Evolutionary conservation across 2,797 vertebrate genomes (phyloP), one percentile per base, ranked within the genome.

Genomic region (Coilia nasus): DNA sequence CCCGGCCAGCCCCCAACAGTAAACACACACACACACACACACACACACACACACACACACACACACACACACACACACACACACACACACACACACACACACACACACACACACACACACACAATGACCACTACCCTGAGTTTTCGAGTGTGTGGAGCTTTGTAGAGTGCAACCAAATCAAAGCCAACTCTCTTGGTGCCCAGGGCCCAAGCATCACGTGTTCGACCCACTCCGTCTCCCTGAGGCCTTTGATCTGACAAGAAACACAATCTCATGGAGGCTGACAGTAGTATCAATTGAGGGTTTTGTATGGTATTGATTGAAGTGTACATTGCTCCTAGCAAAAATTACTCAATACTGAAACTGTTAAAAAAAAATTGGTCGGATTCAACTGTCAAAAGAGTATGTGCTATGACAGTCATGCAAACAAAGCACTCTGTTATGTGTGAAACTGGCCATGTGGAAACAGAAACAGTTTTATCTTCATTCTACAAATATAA

Each of bases 1-100:
- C 31, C 67, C 62, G 4, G 15, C 67, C 31, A 19, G 19, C 7
- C 9, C 67, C 31, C 0, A 71, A 25, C 60, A 23, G 17, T n/a
- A 62, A 25, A 67, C 62, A 67, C 7, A 28, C 10, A 31, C 23
- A 14, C 62, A 28, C 62, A 67, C 23, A 67, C 25, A 31, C 10
- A 25, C 62, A 64, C 62, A 64, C 62, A 28, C 62, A 64, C 60
- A 64, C 62, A 64, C 62, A 64, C 62, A 64, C 23, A 64, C n/a
- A 11, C 60, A 64, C 60, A 64, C 60, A 64, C 62, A 67, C n/a
- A 23, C 62, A 64, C 62, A 64, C 62, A 31, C 62, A 67, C 62
- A 67, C 62, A 67, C 62, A 67, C 62, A 67, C 64, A 64, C 62
- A 67, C 62, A 67, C 62, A 67, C 62, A 67, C 62, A 67, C 23